A percentile compares a stretch with the other conserved stretches of the same genome.
phyloP scores from a whole-genome alignment of 2,888 invertebrate genomes.

The Chironomus tentans region DNA sequence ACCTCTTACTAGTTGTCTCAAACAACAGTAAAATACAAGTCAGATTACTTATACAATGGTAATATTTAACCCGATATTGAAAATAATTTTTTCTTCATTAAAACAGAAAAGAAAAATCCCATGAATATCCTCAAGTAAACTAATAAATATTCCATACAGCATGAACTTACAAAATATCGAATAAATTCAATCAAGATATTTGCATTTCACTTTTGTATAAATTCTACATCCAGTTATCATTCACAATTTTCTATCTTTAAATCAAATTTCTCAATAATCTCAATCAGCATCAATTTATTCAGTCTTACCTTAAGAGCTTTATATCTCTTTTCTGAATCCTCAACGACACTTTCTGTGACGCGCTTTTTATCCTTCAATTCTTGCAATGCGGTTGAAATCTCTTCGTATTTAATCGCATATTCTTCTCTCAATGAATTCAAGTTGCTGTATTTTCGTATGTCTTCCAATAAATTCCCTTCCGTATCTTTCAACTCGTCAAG shows the following conservation, averaged over 20 bases:
- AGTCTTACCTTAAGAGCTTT: constrained; percentile 30
- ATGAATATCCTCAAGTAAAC: not conserved
- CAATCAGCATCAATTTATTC: not conserved
- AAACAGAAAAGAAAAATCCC: not conserved
- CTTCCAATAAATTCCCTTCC: constrained; percentile 28
- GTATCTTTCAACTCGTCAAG: constrained; percentile 29
- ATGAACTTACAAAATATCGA: no score
- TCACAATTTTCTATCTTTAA: constrained; percentile 19
- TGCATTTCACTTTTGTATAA: no score
- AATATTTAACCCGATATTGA: no score
- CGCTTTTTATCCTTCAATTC: constrained; percentile 31
- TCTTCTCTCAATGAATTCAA: constrained; percentile 30
- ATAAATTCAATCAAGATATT: no score
- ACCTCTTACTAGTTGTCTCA: no score
- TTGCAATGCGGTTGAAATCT: constrained; percentile 29
- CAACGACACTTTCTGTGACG: constrained; percentile 31
- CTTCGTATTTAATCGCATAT: constrained; percentile 30
- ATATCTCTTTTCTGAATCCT: constrained; percentile 29
- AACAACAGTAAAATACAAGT: no score
- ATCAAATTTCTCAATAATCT: not conserved
- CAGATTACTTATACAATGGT: no score
- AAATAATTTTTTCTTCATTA: no score
- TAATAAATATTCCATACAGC: not conserved
- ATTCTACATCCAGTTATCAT: not conserved
- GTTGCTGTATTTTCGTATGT: constrained; percentile 31